phyloP scores from a whole-genome alignment of 2,113 vertebrate species.

The Mirza zaza region DNA sequence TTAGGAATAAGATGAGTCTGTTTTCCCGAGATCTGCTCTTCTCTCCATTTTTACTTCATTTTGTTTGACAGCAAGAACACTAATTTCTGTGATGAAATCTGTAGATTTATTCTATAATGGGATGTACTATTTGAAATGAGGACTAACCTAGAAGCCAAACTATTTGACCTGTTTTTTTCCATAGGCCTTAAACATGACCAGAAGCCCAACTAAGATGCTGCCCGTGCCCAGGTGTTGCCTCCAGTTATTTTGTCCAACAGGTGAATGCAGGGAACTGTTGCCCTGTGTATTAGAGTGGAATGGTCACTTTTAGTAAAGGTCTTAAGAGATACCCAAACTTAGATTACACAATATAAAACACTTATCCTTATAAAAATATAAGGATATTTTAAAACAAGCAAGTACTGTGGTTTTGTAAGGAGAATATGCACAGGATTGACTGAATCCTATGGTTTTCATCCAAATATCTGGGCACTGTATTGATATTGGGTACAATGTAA shows the following conservation, averaged over 20 bases:
- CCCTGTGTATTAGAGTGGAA: background rate
- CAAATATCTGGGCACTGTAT: background rate
- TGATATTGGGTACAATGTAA: background rate
- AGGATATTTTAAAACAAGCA: background rate
- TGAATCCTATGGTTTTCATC: background rate
- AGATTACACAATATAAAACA: background rate
- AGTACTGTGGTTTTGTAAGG: background rate
- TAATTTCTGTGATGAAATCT: background rate
- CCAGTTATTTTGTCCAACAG: background rate
- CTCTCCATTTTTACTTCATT: background rate
- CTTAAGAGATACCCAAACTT: background rate
- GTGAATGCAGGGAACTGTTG: background rate
- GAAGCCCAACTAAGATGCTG: background rate
- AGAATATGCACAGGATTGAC: background rate
- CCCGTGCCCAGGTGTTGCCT: background rate
- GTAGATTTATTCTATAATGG: background rate
- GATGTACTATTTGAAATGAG: background rate
- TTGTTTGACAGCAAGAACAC: background rate
- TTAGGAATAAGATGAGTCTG: background rate
- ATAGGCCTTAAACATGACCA: background rate
- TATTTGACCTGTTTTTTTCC: background rate
- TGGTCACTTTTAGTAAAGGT: background rate
- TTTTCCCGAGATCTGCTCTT: background rate
- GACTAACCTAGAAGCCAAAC: background rate
- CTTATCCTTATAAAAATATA: too few species aligned